These are phyloP conservation scores for Alfaro cultratus DNA, from an alignment of 2,797 vertebrate genomes.

Conservation along the genomic window DNA sequence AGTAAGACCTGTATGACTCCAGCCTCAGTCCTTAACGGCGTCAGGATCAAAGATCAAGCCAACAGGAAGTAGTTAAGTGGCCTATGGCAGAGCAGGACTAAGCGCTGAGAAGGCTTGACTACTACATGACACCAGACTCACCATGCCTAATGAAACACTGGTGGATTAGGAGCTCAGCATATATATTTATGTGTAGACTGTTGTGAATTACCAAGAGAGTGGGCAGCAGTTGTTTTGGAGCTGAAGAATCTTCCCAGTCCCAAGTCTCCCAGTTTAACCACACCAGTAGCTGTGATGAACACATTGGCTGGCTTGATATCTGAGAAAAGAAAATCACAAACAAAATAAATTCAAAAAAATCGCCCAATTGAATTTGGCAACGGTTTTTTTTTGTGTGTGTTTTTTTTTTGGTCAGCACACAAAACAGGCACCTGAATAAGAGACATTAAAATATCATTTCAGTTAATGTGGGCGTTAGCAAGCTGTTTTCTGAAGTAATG, in stretches of 20 bases:
- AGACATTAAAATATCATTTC: slow-evolving; percentile 32
- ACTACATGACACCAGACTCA: slow-evolving; percentile 76
- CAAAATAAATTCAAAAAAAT: slow-evolving; percentile 1
- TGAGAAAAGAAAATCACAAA: slow-evolving; percentile 59
- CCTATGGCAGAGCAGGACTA: slow-evolving; percentile 72
- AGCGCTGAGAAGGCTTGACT: slow-evolving; percentile 57
- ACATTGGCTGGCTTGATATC: slow-evolving; percentile 99
- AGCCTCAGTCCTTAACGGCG: slow-evolving; percentile 57
- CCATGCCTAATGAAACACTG: slow-evolving; percentile 84
- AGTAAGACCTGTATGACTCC: slow-evolving; percentile 55
- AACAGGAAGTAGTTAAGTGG: slow-evolving; percentile 82
- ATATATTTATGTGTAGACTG: slow-evolving; percentile 2
- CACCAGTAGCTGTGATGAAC: slow-evolving; percentile 98
- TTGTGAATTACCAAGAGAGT: slow-evolving; percentile 90
- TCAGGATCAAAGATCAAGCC: slow-evolving; percentile 77
- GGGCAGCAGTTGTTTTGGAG: slow-evolving; percentile 96
- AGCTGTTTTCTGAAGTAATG: slow-evolving; percentile 43
- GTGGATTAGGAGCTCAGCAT: slow-evolving; percentile 54
- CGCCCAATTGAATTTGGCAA: slow-evolving; percentile 2
- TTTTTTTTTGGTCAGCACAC: neutral
- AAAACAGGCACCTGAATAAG: slow-evolving; percentile 16
- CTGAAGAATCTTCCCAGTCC: slow-evolving; percentile 98
- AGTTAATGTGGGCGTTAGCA: slow-evolving; percentile 27
- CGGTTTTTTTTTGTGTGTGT: neutral
- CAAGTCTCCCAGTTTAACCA: slow-evolving; percentile 97